Evolutionary conservation across 1,140 invertebrate genomes (phyloP), one percentile per base, ranked within the genome.

Genomic region (Drosophila ercepeae): DNA sequence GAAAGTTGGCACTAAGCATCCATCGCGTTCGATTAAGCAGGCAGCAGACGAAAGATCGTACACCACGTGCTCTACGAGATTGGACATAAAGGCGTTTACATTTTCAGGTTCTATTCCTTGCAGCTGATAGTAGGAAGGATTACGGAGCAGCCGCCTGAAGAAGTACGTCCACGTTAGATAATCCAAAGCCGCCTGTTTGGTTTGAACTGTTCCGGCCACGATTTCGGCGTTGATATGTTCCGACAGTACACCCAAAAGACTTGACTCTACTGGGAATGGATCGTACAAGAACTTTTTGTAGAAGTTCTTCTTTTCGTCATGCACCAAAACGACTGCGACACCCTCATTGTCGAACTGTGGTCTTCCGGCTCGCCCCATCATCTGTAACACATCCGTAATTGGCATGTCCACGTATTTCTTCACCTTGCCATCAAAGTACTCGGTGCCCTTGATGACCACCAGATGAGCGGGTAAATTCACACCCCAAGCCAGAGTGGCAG

Each of bases 161-260:
- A 99, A 99, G 90, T 99, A 99, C 0, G 99, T 99, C 97, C 98
- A 99, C 0, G 98, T 99, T 23, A 99, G 93, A 92, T 99, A 99
- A 91, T 99, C 98, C 44, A 99, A 92, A 13, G 98, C 96, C 65
- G 99, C 97, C 91, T 99, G 97, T 92, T 98, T 98, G 0, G 94
- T 96, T 70, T 94, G 94, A 23, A 99, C 97, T 0, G 98, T 99
- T 67, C 97, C 97, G n/a, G 97, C 96, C 2, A 96, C 95, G 60
- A 99, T 96, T 93, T 99, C 99, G 1, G 99, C 99, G 92, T 99
- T 99, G 44, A 99, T 93, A 92, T 99, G 99, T 92, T 99, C 99
- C 0, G 98, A 94, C 9, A 99, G 91, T 0, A 99, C 98, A 53
- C 95, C 94, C 5, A 99, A 91, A 11, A 99, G 92, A 91, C 96